Evolutionary conservation across 2,888 invertebrate species (phyloP).

Genomic region (Tachina grossa): DNA sequence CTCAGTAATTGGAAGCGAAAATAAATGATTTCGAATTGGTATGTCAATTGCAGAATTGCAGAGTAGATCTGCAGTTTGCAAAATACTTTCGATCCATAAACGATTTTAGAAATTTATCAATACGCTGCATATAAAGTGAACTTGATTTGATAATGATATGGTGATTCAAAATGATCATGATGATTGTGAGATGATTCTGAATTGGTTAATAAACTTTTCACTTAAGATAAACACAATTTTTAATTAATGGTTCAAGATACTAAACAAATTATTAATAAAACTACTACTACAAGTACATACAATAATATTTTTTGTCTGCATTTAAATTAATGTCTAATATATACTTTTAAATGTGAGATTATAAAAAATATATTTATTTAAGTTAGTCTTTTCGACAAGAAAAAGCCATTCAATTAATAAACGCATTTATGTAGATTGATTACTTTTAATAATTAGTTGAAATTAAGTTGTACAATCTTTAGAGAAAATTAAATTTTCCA

Average conservation of each 20-base stretch:
- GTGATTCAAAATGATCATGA: no score
- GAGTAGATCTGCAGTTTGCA: no score
- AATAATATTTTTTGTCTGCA: slow-evolving; percentile 27
- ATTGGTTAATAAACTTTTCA: slow-evolving; percentile 45
- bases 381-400: slow-evolving; percentile 30
- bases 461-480: slow-evolving; percentile 36
- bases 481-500: background rate
- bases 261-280: slow-evolving; percentile 61
- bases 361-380: slow-evolving; percentile 54
- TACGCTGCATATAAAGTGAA: no score
- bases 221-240: slow-evolving; percentile 33
- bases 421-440: slow-evolving; percentile 13
- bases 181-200: background rate
- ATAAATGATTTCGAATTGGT: no score
- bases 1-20: no score
- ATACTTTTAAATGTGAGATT: slow-evolving; percentile 13
- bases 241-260: slow-evolving; percentile 28
- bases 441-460: slow-evolving; percentile 18
- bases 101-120: no score
- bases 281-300: slow-evolving; percentile 54
- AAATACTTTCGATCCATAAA: no score
- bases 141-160: no score
- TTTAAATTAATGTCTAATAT: slow-evolving; percentile 36
- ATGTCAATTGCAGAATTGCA: no score
- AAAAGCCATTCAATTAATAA: slow-evolving; percentile 35